Evolutionary conservation across 2,797 vertebrate species (phyloP), one percentile per base, ranked within the genome.

Genomic region (Prionace glauca): DNA sequence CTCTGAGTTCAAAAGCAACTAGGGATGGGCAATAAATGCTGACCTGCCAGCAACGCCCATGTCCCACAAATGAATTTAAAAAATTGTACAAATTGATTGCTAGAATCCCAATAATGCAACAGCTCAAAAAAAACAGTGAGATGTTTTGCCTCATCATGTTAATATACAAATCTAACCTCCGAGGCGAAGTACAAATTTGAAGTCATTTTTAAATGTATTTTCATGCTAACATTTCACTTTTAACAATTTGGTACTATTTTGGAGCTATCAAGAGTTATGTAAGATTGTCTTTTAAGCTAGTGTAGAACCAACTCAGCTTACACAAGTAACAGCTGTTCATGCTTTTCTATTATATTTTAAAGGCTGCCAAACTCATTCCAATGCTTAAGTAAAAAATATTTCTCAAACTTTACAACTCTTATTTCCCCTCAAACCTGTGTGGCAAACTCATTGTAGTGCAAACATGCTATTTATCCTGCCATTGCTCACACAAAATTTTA

Each of bases 401-500:
- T 74, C 7, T 71, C 2, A 26, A 56, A 32, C 71, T 77, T 77
- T 45, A n/a, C 18, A 71, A 32, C 29, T 77, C 93, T 74, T 50
- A 16, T 72, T 77, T 62, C n/a, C 88, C n/a, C 69, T 94, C n/a
- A 69, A 45, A 26, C 69, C 71, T 50, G 14, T 24, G 56, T 56
- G 69, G 71, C 24, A 94, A 74, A 94, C 24, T 74, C n/a, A 91
- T n/a, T 69, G 36, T 11, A 69, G 71, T 74, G 24, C 45, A 72
- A 95, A 95, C 71, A 45, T 94, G 91, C 36, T 94, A 45, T 72
- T 95, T 95, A n/a, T 95, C 41, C 69, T 95, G 71, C 71, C 93
- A 74, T 45, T 74, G 71, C 45, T 72, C 41, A 60, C 71, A 95
- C 41, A 16, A 95, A 95, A 95, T 95, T 56, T 56, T 74, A 95